These are phyloP conservation scores for Ptychodera flava DNA, from an alignment of 35 echinoderm and acorn worm species.

Conservation along the genomic window DNA sequence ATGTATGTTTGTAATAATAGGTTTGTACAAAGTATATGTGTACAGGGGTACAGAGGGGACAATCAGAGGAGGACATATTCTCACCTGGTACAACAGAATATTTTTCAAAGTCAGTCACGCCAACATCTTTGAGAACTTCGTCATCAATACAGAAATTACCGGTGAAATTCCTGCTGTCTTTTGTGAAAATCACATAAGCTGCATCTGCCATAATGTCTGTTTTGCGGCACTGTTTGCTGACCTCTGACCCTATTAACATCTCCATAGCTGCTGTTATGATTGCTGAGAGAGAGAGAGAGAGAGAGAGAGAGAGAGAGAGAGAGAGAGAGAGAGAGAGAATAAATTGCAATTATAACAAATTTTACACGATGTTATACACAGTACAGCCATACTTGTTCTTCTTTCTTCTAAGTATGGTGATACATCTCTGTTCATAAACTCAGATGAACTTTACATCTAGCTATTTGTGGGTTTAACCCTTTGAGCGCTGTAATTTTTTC, in stretches of 20 bases:
- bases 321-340: not conserved
- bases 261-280: slow-evolving; percentile 92
- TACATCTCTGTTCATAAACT: too few species aligned
- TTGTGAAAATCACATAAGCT: slow-evolving; percentile 79
- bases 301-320: not conserved
- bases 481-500: too few species aligned
- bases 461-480: too few species aligned
- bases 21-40: too few species aligned
- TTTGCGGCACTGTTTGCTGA: slow-evolving; percentile 54
- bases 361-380: too few species aligned
- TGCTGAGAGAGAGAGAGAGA: slow-evolving; percentile 34
- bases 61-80: too few species aligned
- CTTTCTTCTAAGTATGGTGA: too few species aligned
- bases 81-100: slow-evolving; percentile 80
- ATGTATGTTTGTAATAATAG: too few species aligned
- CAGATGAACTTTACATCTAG: too few species aligned
- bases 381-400: too few species aligned
- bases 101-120: slow-evolving; percentile 64
- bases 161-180: slow-evolving; percentile 79
- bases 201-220: slow-evolving; percentile 81
- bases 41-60: too few species aligned
- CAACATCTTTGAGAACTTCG: slow-evolving; percentile 56
- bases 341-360: too few species aligned
- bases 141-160: slow-evolving; percentile 95
- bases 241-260: slow-evolving; percentile 60